Conservation (phyloP, 2,888 invertebrate species). For the Hermaeophaga mercurialis region DNA sequence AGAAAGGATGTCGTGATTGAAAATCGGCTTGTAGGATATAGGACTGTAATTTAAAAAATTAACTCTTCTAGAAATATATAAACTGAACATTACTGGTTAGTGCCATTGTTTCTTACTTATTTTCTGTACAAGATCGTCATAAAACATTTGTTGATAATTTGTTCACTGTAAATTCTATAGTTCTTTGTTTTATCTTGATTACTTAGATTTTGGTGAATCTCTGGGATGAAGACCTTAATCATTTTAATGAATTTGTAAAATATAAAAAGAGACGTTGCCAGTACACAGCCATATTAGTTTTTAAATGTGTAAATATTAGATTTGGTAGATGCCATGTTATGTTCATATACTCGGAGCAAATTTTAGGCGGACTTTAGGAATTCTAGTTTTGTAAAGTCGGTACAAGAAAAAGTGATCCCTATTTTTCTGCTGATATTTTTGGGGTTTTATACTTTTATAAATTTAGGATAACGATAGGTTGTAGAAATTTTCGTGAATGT, state of each 20-base stretch:
- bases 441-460: constrained; percentile 57
- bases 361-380: constrained; percentile 27
- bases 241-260: constrained; percentile 24
- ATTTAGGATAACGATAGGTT: constrained; percentile 26
- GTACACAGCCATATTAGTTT: constrained; percentile 48
- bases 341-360: constrained; percentile 6
- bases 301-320: constrained; percentile 29
- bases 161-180: too few species aligned
- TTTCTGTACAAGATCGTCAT: too few species aligned
- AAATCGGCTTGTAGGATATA: too few species aligned
- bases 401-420: constrained; percentile 46
- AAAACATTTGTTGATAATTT: too few species aligned
- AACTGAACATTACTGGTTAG: too few species aligned
- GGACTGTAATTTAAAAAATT: too few species aligned
- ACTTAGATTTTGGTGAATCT: constrained; percentile 36
- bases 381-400: constrained; percentile 40
- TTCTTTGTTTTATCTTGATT: too few species aligned
- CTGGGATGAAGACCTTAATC: constrained; percentile 38
- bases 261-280: constrained; percentile 38
- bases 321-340: constrained; percentile 21
- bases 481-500: constrained; percentile 28
- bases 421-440: constrained; percentile 55
- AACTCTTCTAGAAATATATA: too few species aligned
- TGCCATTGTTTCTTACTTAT: too few species aligned
- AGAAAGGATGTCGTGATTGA: too few species aligned